A percentile compares a stretch with the other conserved stretches of the same genome.
Conservation (phyloP, 1,140 invertebrate species). For the Leptinotarsa texana region DNA sequence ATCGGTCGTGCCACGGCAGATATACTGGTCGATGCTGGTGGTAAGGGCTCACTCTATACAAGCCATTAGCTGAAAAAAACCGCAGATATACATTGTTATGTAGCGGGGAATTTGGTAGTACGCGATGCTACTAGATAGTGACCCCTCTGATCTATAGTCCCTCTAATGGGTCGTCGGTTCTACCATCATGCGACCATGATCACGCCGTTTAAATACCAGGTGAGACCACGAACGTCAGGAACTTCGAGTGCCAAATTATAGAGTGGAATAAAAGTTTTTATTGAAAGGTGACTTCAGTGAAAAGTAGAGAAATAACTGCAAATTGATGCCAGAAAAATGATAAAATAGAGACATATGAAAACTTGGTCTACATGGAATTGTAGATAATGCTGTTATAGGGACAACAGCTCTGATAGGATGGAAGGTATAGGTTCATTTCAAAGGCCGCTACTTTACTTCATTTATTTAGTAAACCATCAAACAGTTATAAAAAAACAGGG, state of each 20-base stretch:
- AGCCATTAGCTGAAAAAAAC: slow-evolving; percentile 20
- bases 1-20: slow-evolving; percentile 41
- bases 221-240: background rate
- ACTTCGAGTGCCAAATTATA: background rate
- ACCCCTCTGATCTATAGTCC: slow-evolving; percentile 14
- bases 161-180: slow-evolving; percentile 13
- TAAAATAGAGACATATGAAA: too few relatives aligned
- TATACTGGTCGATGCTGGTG: slow-evolving; percentile 49
- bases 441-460: too few relatives aligned
- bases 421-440: too few relatives aligned
- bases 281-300: too few relatives aligned
- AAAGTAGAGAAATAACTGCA: too few relatives aligned
- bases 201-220: background rate
- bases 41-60: slow-evolving; percentile 44
- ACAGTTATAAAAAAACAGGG: too few relatives aligned
- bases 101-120: slow-evolving; percentile 23
- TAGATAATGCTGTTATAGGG: too few relatives aligned
- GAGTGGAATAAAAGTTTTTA: too few relatives aligned
- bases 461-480: too few relatives aligned
- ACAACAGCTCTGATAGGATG: too few relatives aligned
- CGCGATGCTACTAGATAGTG: slow-evolving; percentile 7
- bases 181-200: slow-evolving; percentile 2
- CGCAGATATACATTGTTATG: slow-evolving; percentile 21
- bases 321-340: too few relatives aligned
- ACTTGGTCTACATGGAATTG: too few relatives aligned